Percentiles rank a stretch among this genome's conserved stretches.
Evolutionary conservation across 2,797 vertebrate genomes (phyloP).

Genomic region (Esox lucius): DNA sequence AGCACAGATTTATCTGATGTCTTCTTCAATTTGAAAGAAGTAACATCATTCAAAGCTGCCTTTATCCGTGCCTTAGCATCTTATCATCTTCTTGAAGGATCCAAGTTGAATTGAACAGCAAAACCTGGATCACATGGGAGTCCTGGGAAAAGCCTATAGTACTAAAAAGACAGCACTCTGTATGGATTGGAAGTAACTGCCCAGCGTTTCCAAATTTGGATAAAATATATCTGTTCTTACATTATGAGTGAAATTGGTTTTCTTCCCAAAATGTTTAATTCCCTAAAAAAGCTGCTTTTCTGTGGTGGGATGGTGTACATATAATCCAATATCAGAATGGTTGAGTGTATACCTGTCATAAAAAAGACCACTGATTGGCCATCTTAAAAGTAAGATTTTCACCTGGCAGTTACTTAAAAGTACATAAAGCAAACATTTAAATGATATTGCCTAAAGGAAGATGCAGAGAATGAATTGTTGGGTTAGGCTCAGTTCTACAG

Average conservation of each 20-base stretch:
- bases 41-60: conserved; percentile 88
- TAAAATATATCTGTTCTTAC: too few species aligned
- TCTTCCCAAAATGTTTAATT: too few species aligned
- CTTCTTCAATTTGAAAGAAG: conserved; percentile 80
- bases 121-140: neutral
- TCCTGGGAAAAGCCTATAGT: neutral
- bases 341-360: too few species aligned
- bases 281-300: neutral
- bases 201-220: too few species aligned
- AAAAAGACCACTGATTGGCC: too few species aligned
- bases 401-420: neutral
- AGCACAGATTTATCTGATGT: conserved; percentile 90
- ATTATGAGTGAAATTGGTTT: too few species aligned
- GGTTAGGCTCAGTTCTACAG: neutral
- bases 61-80: conserved; percentile 70
- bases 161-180: neutral
- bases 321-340: too few species aligned
- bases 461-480: neutral
- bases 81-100: conserved; percentile 17
- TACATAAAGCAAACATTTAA: neutral
- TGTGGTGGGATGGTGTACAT: neutral
- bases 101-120: conserved; percentile 7
- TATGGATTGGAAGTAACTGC: neutral
- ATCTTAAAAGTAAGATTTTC: too few species aligned
- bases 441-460: neutral